Base-by-base conservation (phyloP, 2,888 invertebrate genomes). In the Mechanitis mazaeus region DNA sequence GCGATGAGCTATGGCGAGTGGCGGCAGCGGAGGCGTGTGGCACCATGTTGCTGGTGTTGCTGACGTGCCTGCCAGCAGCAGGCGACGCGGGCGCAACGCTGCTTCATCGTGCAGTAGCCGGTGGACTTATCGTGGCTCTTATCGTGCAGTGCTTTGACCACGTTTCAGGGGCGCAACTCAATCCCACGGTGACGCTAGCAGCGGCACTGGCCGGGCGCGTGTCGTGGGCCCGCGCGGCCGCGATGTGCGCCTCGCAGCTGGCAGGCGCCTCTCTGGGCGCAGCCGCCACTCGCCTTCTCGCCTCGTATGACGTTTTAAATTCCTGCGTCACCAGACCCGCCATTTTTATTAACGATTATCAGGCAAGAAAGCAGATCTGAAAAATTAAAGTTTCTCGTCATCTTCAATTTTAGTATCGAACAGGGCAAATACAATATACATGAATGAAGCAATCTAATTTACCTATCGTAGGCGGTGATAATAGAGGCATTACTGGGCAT, bases 151-250 rank as follows among this genome's bases (percentile, higher is more conserved):
- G 92, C 68, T 92, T 95, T 71, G 95, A 94, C 54, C 95, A 94
- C 79, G 88, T 95, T 31, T 95, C 95, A 33, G 94, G 94, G 56
- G 94, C 94, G 9, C 94, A 95, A 79, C 73, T 95, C 66, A 95
- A 95, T 85, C 95, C 95, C 9, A 91, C 93, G 11, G 94, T 95
- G 58, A 93, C 94, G 33, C 81, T 94, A 57, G 93, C 93, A 33
- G 92, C 94, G 31, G 89, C 91, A 59, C 74, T 93, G 69, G 77
- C 91, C 68, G 92, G 93, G 7, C 80, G 91, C 61, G 78, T 92
- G 64, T 75, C 84, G 42, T 77, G 87, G 11, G 80, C 87, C 68
- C 85, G 91, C 69, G 92, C 92, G 69, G 93, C 92, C 20, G 64
- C 92, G 64, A 81, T 94, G 63, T 64, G 74, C 20, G 46, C n/a